Evolutionary conservation across 2,797 vertebrate species (phyloP).

Genomic region (Anisognathus igniventris): DNA sequence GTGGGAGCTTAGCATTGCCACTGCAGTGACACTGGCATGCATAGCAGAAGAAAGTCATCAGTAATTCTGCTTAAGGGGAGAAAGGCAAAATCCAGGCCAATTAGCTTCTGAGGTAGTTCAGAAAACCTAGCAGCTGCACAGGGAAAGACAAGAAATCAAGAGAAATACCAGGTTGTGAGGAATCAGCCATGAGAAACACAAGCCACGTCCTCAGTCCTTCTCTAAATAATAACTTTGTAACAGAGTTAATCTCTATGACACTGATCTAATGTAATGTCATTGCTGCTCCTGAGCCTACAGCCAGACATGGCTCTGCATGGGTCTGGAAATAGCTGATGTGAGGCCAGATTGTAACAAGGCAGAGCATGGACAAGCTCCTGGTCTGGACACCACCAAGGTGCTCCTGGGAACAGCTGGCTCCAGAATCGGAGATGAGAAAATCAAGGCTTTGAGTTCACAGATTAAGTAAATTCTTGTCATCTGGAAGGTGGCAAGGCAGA

Average conservation of each 20-base stretch:
- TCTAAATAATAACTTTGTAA: background rate
- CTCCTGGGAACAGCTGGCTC: background rate
- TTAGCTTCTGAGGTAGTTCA: background rate
- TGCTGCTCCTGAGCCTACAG: background rate
- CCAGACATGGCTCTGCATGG: background rate
- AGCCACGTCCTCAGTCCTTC: background rate
- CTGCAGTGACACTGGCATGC: background rate
- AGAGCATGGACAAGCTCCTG: accelerated
- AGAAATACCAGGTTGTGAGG: background rate
- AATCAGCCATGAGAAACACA: background rate
- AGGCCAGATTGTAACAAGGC: background rate
- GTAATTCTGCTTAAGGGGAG: background rate
- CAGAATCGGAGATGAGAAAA: background rate
- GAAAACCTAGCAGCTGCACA: background rate
- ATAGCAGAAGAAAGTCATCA: background rate
- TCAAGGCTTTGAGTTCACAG: background rate
- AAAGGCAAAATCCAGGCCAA: background rate
- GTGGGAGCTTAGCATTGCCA: background rate
- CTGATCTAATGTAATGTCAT: background rate
- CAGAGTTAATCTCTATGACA: background rate
- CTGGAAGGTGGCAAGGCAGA: background rate
- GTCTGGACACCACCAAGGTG: background rate
- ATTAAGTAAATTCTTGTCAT: background rate
- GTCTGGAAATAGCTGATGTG: background rate
- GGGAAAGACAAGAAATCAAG: background rate